A percentile compares a stretch with the other conserved stretches of the same genome.
Conservation (phyloP, 1,140 invertebrate species). For the Drosophila nigromelanica region DNA sequence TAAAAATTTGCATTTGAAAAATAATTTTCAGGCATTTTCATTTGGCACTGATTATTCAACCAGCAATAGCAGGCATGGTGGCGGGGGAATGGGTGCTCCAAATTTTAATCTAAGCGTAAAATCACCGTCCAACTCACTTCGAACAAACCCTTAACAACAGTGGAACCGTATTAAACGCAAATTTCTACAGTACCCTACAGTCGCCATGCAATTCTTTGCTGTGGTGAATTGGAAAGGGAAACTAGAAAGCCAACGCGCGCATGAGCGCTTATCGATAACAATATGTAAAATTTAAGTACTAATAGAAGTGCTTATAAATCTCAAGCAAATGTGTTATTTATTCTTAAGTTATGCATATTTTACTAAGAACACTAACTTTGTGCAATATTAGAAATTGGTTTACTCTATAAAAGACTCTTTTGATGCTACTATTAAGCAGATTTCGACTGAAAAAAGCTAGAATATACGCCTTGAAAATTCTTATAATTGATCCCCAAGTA, state of each 20-base stretch:
- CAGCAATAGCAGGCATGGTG: constrained; percentile 41
- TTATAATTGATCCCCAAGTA: neutral
- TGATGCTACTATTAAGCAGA: too few species aligned
- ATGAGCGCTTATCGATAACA: constrained; percentile 41
- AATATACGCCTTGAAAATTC: too few species aligned
- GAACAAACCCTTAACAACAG: constrained; percentile 84
- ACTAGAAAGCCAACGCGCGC: constrained; percentile 37
- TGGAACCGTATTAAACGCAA: constrained; percentile 65
- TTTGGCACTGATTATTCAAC: constrained; percentile 60
- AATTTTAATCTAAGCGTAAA: constrained; percentile 34
- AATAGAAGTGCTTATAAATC: constrained; percentile 1
- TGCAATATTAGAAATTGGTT: too few species aligned
- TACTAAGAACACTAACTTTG: too few species aligned
- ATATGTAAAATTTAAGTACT: neutral
- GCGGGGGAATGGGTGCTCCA: constrained; percentile 29
- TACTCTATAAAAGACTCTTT: too few species aligned
- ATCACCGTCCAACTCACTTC: constrained; percentile 73
- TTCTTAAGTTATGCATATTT: too few species aligned
- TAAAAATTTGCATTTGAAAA: constrained; percentile 15
- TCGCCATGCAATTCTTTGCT: constrained; percentile 22
- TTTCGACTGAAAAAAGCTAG: too few species aligned
- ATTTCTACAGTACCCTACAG: constrained; percentile 53
- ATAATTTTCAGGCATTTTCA: constrained; percentile 37
- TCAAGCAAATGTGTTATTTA: too few species aligned
- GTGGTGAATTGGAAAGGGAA: constrained; percentile 52